Base-by-base conservation (phyloP, 2,113 vertebrate species). In the Monarcha castaneiventris region DNA sequence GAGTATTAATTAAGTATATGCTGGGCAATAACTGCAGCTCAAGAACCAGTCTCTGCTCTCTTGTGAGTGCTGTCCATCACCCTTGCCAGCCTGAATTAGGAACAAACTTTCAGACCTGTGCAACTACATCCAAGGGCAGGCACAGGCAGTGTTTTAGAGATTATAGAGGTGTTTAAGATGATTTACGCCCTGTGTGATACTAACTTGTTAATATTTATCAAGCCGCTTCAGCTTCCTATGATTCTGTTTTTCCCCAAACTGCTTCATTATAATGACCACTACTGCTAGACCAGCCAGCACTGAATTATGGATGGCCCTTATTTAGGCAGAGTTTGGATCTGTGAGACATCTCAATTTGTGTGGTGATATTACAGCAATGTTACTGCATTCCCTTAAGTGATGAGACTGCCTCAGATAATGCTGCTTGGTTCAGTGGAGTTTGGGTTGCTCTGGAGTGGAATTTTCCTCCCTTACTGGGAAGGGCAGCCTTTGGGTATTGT, bases 161-260 rank as follows among this genome's bases (percentile, higher is more conserved):
- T 67, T 71, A 81, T 2, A 58, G 32, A 75, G 61, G 21, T 4
- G 7, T 37, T 32, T 30, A 64, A 43, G 48, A 44, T 90, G 48
- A 90, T 77, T 94, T 94, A 68, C 35, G 12, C 32, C 32, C 73
- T 15, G 7, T 27, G 32, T 75, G 51, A 68, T 37, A 62, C 32
- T 41, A 49, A 63, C 33, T 74, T 91, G 52, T 93, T 94, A 84
- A 92, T 92, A 89, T 89, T 95, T 90, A 90, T 81, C 92, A 89
- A 88, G 66, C 84, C 0, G 0, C 46, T 75, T 54, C 39, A 58
- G 48, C 68, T 90, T 88, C 67, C 79, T 71, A 7, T 22, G 46
- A 82, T 73, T 87, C 83, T 1, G 1, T 16, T 89, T 94, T 86
- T 55, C 25, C 33, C 20, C 41, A 43, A 10, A 84, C 52, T 35